Evolutionary conservation across 2,113 vertebrate genomes (phyloP), one percentile per base, ranked within the genome.

Genomic region (Eubucco bourcierii): DNA sequence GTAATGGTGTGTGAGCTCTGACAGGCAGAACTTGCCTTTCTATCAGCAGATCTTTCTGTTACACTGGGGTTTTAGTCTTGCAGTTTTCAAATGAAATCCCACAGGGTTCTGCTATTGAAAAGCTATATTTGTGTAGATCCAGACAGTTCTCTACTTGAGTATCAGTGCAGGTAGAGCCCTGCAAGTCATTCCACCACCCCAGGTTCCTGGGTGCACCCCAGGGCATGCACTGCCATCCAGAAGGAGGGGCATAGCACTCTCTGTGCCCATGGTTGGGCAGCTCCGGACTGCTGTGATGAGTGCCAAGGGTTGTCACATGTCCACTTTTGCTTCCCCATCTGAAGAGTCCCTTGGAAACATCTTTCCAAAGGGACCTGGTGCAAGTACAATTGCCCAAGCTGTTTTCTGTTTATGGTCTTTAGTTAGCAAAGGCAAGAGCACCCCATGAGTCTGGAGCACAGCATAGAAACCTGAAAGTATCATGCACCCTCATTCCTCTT

Each of bases 221-320:
- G 39, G 47, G n/a, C 17, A 20, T 0, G 4, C 5, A 2, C 9
- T 78, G 60, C 31, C 59, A 67, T 7, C 21, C 23, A 18, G 12
- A 15, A 31, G 16, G 8, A 59, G 52, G 39, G 6, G 4, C 29
- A 25, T n/a, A 29, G 15, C 1, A 0, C 25, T 1, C 9, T 61
- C 33, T 39, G 18, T 39, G 27, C 10, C n/a, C 0, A 0, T 15
- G 60, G 16, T 44, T 72, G 21, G 20, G 6, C 29, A 41, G 33
- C 34, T 66, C 3, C 37, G 3, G 23, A 13, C 16, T 39, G 15
- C 29, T 50, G 15, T 5, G 67, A 58, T 33, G 17, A 33, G 8
- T 8, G 44, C 0, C 1, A 47, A 67, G 53, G 55, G 5, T 67
- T n/a, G 27, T 33, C 20, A n/a, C 39, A 31, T 72, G 23, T 28